Base-by-base conservation (phyloP, 2,797 vertebrate genomes). In the Percopsis omiscomaycus region DNA sequence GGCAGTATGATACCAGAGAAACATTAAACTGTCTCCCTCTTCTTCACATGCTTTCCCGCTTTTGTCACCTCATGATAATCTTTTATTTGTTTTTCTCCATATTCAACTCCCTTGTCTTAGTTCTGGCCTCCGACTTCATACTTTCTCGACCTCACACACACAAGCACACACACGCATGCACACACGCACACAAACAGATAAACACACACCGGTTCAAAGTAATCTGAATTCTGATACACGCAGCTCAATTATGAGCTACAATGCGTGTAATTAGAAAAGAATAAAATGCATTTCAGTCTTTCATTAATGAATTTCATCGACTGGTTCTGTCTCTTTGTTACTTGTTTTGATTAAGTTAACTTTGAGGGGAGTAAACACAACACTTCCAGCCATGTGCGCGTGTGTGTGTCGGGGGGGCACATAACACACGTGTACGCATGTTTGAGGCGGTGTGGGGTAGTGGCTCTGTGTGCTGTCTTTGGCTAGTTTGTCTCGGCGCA, bases 251-350 rank as follows among this genome's bases (percentile, higher is more conserved):
- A 91, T 89, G 89, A 91, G 86, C 86, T 88, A 85, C 89, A 90
- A 90, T 90, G 89, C 90, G 89, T 90, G 88, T 91, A 90, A 91
- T 91, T 91, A 91, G 89, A 91, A 91, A 90, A 88, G 81, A 89
- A 89, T 89, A 87, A 86, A 90, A 87, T 85, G 87, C 89, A 90
- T 89, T 91, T 90, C 87, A 87, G 84, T 86, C 37, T 89, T 89
- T 90, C 88, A 89, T 90, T 87, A 91, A 88, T 86, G 84, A 86
- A 87, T 90, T 86, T 87, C 86, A 90, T 90, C 88, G 89, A 91
- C 90, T 90, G 84, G 73, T 63, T 89, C 76, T 80, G 78, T 87
- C 81, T 86, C 82, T 90, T 90, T 89, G 83, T 90, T 84, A 77
- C 75, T 89, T 86, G 78, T 88, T 90, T 87, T 89, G 86, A 89